These are phyloP conservation scores for Ephialtes manifestator DNA, from an alignment of 2,888 invertebrate genomes.

Conservation along the genomic window DNA sequence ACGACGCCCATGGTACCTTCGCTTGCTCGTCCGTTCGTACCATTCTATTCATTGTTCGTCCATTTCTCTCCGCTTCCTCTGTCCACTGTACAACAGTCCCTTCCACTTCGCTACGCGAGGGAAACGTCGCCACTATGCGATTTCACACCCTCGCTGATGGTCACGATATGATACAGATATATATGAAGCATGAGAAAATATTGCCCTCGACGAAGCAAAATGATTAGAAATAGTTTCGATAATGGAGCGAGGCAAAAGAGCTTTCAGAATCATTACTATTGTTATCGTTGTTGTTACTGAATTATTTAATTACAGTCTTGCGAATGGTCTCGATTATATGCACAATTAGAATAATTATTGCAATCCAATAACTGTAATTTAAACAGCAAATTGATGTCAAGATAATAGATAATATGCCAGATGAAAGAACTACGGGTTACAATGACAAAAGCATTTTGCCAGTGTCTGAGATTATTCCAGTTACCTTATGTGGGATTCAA, in stretches of 20 bases:
- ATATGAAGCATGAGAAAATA: slow-evolving; percentile 31
- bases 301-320: not conserved
- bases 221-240: slow-evolving; percentile 44
- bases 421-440: not conserved
- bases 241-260: slow-evolving; percentile 23
- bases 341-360: not conserved
- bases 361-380: not conserved
- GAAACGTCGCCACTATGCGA: slow-evolving; percentile 42
- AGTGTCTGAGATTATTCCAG: not conserved
- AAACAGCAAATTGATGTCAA: not conserved
- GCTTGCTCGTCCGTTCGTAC: slow-evolving; percentile 50
- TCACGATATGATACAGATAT: slow-evolving; percentile 48
- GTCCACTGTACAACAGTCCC: slow-evolving; percentile 34
- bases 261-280: slow-evolving; percentile 12
- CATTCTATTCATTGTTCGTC: slow-evolving; percentile 66
- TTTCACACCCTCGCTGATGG: slow-evolving; percentile 52
- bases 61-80: slow-evolving; percentile 56
- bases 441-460: not conserved
- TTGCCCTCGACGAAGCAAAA: slow-evolving; percentile 42
- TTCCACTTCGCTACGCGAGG: slow-evolving; percentile 57
- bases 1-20: slow-evolving; percentile 65
- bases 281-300: not conserved
- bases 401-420: not conserved
- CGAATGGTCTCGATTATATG: not conserved
- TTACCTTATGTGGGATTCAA: not conserved